Evolutionary conservation across 1,140 invertebrate species (phyloP).

Genomic region (Rhopalosiphum maidis): DNA sequence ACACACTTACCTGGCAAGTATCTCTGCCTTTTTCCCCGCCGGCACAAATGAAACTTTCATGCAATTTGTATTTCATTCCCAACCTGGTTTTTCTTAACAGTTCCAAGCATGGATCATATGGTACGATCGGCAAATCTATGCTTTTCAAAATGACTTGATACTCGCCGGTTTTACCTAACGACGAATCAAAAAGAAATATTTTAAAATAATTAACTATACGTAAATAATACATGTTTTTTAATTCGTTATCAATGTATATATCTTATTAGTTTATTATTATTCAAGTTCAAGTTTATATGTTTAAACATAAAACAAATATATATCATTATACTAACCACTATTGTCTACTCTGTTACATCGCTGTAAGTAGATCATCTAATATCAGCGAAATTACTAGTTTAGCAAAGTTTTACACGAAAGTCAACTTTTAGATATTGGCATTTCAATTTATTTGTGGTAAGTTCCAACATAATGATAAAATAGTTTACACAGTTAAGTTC

Average conservation of each 20-base stretch:
- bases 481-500: not conserved
- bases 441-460: not conserved
- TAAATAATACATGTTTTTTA: not conserved
- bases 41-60: constrained; percentile 67
- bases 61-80: constrained; percentile 65
- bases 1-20: constrained; percentile 62
- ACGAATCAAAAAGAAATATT: not conserved
- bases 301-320: not conserved
- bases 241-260: not conserved
- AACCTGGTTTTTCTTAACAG: constrained; percentile 69
- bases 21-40: constrained; percentile 66
- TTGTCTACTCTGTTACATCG: not conserved
- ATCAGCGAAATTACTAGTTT: not conserved
- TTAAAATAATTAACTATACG: not conserved
- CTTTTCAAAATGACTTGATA: constrained; percentile 78
- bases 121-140: constrained; percentile 71
- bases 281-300: too few relatives aligned
- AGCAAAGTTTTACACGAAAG: not conserved
- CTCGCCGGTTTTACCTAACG: constrained; percentile 65
- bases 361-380: not conserved
- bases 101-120: constrained; percentile 66
- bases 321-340: not conserved
- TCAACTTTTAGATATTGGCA: not conserved
- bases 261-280: too few relatives aligned
- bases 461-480: not conserved